Base-by-base conservation (phyloP, 2,888 invertebrate genomes). In the Tinea pellionella region DNA sequence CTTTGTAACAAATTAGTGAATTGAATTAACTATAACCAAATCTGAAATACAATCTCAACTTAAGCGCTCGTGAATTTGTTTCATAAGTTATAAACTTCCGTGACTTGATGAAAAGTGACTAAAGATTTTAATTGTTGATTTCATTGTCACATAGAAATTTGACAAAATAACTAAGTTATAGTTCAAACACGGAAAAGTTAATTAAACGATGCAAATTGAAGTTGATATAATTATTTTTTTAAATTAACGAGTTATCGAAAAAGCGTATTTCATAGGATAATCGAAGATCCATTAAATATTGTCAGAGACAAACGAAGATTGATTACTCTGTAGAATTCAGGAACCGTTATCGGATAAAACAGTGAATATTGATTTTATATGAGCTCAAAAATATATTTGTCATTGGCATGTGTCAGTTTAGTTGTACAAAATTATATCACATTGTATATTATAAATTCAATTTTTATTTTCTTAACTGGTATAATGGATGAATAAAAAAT, bases 251-350 rank as follows among this genome's bases (percentile, higher is more conserved):
- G 59, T 43, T 24, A 42, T 53, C 53, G 53, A 24, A 53, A 53
- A 53, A 53, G n/a, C 4, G n/a, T 16, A 6, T 53, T 24, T 12
- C 16, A 13, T 13, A 15, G 53, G 24, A 53, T 53, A 53, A 53
- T 53, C 53, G 53, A 57, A 42, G 29, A 41, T 29, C 61, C 61
- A 61, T 61, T 61, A 61, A 16, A 61, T 64, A 65, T 64, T 61
- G 61, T 60, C 62, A 59, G 61, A 61, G 62, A 67, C 51, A 51
- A 29, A 30, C 30, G 32, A 47, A 51, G 69, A 69, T 69, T 67
- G 68, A 68, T 69, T 64, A 62, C 12, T 41, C 37, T 60, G 43
- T 37, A 60, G 56, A 57, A 60, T 60, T 60, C 60, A 60, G 43
- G 18, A 56, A n/a, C 60, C 43, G 24, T 15, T 56, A 41, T 24